Evolutionary conservation across 2,113 vertebrate genomes (phyloP).

Genomic region (Grallaria varia): DNA sequence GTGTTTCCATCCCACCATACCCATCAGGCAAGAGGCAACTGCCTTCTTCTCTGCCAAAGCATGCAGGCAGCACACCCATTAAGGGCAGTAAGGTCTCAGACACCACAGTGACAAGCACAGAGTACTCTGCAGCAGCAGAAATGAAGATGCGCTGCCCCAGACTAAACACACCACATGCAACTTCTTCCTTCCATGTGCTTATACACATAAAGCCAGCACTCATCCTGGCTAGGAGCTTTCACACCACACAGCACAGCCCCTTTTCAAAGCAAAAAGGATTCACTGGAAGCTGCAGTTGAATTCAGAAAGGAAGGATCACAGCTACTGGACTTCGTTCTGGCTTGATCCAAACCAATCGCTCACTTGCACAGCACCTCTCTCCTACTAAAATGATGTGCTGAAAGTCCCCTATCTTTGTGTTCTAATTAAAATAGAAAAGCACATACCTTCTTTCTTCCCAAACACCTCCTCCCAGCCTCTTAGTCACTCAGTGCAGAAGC

Average conservation of each 20-base stretch:
- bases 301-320: neutral
- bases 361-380: neutral
- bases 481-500: neutral
- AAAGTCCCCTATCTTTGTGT: neutral
- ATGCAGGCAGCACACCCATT: neutral
- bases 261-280: neutral
- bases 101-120: neutral
- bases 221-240: accelerated
- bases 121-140: neutral
- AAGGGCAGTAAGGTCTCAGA: neutral
- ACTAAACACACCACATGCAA: neutral
- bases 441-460: neutral
- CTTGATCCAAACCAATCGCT: neutral
- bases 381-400: neutral
- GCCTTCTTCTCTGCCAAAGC: neutral
- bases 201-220: neutral
- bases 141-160: neutral
- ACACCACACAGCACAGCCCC: neutral
- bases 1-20: neutral
- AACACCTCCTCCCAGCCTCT: neutral
- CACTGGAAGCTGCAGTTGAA: neutral
- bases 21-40: neutral
- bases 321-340: neutral
- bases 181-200: neutral
- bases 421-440: neutral